Percentiles rank a stretch among this genome's conserved stretches.
Conservation (phyloP, 2,113 vertebrate species). For the Oryzias woworae region DNA sequence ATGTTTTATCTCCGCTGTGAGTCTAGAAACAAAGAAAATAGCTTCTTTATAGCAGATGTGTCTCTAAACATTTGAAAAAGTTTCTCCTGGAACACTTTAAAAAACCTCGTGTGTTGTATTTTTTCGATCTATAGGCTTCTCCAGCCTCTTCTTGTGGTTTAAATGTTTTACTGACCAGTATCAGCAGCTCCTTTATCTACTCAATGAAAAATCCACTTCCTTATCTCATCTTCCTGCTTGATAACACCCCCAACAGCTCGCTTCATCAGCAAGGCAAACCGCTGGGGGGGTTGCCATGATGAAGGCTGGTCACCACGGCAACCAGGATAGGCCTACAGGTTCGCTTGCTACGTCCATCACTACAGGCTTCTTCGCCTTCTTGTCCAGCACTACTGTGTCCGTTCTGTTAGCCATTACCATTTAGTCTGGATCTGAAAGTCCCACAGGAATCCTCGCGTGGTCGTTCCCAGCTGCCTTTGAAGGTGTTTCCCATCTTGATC, state of each 20-base stretch:
- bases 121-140: background rate
- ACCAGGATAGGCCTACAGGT: slow-evolving; percentile 66
- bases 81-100: too few species aligned
- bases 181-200: slow-evolving; percentile 49
- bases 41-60: background rate
- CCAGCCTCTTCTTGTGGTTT: slow-evolving; percentile 40
- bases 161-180: slow-evolving; percentile 34
- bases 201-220: slow-evolving; percentile 38
- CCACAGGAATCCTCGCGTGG: too few species aligned
- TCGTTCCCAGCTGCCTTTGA: too few species aligned
- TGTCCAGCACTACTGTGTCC: too few species aligned
- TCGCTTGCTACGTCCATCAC: background rate
- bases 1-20: background rate
- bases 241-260: slow-evolving; percentile 36
- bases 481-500: too few species aligned
- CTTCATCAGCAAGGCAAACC: slow-evolving; percentile 37
- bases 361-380: too few species aligned
- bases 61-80: background rate
- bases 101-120: background rate
- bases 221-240: slow-evolving; percentile 59
- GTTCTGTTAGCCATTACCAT: too few species aligned
- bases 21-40: background rate
- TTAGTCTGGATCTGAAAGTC: too few species aligned
- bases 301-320: slow-evolving; percentile 61
- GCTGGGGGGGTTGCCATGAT: slow-evolving; percentile 69